Base-by-base conservation (phyloP, 2,113 vertebrate genomes). In the Catharus minimus region DNA sequence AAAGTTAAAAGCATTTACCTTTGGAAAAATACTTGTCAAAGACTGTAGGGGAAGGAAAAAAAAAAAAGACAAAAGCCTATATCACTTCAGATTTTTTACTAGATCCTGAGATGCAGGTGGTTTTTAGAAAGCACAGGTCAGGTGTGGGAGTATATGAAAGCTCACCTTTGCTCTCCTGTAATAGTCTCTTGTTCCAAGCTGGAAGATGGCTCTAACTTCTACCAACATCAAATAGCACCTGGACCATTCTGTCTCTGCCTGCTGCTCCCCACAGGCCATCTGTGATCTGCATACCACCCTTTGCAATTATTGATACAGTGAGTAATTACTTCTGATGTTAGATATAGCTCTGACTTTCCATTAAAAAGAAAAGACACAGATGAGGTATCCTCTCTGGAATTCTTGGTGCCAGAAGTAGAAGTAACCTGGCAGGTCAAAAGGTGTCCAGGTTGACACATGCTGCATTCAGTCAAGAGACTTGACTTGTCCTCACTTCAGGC, bases 311-410 rank as follows among this genome's bases (percentile, higher is more conserved):
- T 73, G 89, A 76, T 91, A 89, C 53, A 50, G 43, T 32, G 44
- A 75, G 49, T 90, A 90, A 95, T 93, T 94, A 68, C 15, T 90
- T 92, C 64, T 92, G 78, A 85, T 93, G 74, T 65, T 89, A 92
- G 87, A 78, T 90, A 68, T 50, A 91, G 57, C 67, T 93, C 69
- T 24, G 73, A 73, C 64, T 94, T 80, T 82, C 67, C 72, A 28
- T 85, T 90, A 65, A 41, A 82, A 86, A 68, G 41, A 84, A 60
- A 60, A 57, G 86, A 73, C 66, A 76, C 84, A 87, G 83, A 73
- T 92, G 93, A 91, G 27, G 18, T 53, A 72, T 82, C 43, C 74
- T 78, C 64, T 82, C 66, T 82, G 88, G 92, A 89, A 86, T 95
- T 93, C 66, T 85, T 69, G 44, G 49, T 44, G 90, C 81, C 86